A percentile compares a stretch with the other conserved stretches of the same genome.
Evolutionary conservation across 2,797 vertebrate species (phyloP).

Genomic region (Schizopygopsis malacanthus): DNA sequence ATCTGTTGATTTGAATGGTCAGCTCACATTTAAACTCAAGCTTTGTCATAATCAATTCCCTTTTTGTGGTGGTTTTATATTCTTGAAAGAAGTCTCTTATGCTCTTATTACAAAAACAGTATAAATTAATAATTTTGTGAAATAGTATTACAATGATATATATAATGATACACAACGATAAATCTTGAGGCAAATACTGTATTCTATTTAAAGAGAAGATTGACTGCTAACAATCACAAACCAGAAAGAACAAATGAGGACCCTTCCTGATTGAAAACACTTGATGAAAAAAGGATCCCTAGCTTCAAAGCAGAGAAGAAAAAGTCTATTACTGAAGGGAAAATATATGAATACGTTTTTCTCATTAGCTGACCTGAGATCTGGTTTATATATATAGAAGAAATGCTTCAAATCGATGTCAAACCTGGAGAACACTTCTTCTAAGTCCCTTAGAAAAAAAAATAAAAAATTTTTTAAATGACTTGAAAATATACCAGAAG

Average conservation of each 20-base stretch:
- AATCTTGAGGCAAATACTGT: background rate
- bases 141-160: too few relatives aligned
- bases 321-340: conserved; percentile 70
- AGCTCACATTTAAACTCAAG: background rate
- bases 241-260: conserved; percentile 60
- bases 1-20: background rate
- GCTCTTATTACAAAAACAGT: background rate
- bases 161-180: too few relatives aligned
- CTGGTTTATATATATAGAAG: conserved; percentile 70
- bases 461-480: conserved; percentile 79
- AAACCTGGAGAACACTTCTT: conserved; percentile 59
- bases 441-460: conserved; percentile 71
- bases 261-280: conserved; percentile 72
- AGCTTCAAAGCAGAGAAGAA: conserved; percentile 74
- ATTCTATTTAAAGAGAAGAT: conserved; percentile 31
- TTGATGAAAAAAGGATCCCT: conserved; percentile 71
- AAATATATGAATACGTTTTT: conserved; percentile 76
- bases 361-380: conserved; percentile 78
- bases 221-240: conserved; percentile 37
- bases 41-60: background rate
- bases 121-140: too few relatives aligned
- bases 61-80: conserved; percentile 1
- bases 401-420: conserved; percentile 73
- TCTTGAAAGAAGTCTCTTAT: background rate
- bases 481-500: conserved; percentile 58